Percentiles rank a stretch among this genome's conserved stretches.
These are phyloP conservation scores for Lithobates sylvaticus DNA, from an alignment of 2,797 vertebrate species.

Conservation along the genomic window DNA sequence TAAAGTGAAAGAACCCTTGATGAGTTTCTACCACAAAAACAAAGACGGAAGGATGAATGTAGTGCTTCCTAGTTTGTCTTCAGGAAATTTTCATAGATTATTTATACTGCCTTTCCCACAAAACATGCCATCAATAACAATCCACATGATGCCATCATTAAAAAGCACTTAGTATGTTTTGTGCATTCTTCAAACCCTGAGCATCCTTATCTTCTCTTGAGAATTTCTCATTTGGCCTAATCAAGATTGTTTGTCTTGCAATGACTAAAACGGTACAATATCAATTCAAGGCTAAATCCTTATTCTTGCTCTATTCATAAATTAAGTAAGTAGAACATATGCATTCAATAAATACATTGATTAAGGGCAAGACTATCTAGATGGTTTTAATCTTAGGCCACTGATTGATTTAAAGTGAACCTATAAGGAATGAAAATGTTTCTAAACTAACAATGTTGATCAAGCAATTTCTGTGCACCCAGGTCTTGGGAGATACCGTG, in stretches of 20 bases:
- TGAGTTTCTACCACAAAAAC: no score
- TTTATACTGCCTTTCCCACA: not conserved
- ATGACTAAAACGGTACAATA: not conserved
- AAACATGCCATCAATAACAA: not conserved
- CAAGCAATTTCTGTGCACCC: no score
- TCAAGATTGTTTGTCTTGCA: conserved; percentile 25
- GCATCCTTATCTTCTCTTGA: not conserved
- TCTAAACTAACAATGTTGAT: no score
- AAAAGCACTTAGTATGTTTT: not conserved
- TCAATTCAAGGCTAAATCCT: not conserved
- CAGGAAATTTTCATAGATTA: not conserved
- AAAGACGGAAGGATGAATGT: no score
- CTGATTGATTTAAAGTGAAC: no score
- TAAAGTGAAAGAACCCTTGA: no score
- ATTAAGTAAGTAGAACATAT: not conserved
- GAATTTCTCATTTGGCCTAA: conserved; percentile 3
- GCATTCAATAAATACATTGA: not conserved
- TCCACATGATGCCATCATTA: no score
- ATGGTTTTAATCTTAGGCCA: no score
- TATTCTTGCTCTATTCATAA: not conserved
- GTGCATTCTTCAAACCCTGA: not conserved
- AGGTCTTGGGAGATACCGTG: no score
- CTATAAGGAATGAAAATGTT: no score
- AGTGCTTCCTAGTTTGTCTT: not conserved
- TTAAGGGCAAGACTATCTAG: no score